These are phyloP conservation scores for Tachina grossa DNA, from an alignment of 2,888 invertebrate species.

Conservation along the genomic window DNA sequence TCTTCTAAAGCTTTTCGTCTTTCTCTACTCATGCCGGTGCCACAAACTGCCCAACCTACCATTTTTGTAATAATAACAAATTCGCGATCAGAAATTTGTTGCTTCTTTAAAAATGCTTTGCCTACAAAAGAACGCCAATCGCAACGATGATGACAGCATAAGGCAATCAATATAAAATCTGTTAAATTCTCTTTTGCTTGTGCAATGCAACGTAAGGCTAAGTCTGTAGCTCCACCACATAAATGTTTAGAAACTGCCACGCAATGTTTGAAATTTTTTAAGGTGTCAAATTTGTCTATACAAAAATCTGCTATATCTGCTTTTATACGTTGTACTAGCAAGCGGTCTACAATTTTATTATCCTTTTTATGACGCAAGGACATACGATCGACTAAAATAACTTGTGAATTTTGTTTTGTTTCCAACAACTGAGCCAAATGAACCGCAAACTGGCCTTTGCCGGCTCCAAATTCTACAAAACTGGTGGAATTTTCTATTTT, in stretches of 20 bases:
- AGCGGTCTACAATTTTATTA: conserved; percentile 84
- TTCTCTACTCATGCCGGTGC: conserved; percentile 86
- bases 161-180: conserved; percentile 89
- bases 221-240: conserved; percentile 94
- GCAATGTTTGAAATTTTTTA: conserved; percentile 83
- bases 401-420: conserved; percentile 83
- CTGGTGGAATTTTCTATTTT: conserved; percentile 86
- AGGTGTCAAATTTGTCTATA: conserved; percentile 84
- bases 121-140: conserved; percentile 88
- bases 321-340: conserved; percentile 86
- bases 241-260: conserved; percentile 94
- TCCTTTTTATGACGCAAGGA: conserved; percentile 92
- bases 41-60: conserved; percentile 96
- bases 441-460: conserved; percentile 93
- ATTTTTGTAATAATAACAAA: conserved; percentile 91
- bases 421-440: conserved; percentile 87
- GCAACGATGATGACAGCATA: conserved; percentile 96
- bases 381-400: conserved; percentile 90
- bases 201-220: conserved; percentile 87
- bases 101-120: conserved; percentile 85
- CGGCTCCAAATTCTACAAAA: conserved; percentile 94
- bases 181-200: conserved; percentile 74
- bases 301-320: conserved; percentile 92
- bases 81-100: conserved; percentile 85
- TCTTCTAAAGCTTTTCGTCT: conserved; percentile 77